phyloP scores from a whole-genome alignment of 1,140 invertebrate genomes.

The Vanessa tameamea region DNA sequence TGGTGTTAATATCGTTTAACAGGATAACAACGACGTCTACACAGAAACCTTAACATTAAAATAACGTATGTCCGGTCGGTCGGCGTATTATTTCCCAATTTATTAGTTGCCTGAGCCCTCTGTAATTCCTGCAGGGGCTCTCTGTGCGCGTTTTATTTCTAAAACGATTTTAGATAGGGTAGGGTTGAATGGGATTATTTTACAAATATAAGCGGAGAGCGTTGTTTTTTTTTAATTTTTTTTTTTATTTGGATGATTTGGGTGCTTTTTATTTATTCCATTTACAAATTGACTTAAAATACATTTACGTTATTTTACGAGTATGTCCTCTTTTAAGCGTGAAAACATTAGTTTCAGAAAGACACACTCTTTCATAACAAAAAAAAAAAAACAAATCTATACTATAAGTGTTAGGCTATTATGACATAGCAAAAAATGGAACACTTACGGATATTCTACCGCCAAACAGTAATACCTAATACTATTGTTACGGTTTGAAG shows the following conservation, averaged over 20 bases:
- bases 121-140: conserved; percentile 66
- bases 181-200: conserved; percentile 41
- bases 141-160: conserved; percentile 70
- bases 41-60: conserved; percentile 16
- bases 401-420: too few species aligned
- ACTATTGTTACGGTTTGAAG: too few species aligned
- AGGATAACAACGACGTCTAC: conserved; percentile 11
- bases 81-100: conserved; percentile 68
- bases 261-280: too few species aligned
- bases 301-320: too few species aligned
- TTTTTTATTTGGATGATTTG: neutral
- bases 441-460: too few species aligned
- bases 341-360: too few species aligned
- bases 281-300: too few species aligned
- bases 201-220: conserved; percentile 23
- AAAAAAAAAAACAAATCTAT: too few species aligned
- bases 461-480: too few species aligned
- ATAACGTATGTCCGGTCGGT: conserved; percentile 41
- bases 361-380: too few species aligned
- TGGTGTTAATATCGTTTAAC: neutral
- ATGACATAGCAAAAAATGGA: too few species aligned
- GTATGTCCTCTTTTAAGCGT: too few species aligned
- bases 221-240: conserved; percentile 5
- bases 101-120: conserved; percentile 66
- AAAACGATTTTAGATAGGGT: conserved; percentile 75